Conservation (phyloP, 2,113 vertebrate species). For the Anas platyrhynchos region DNA sequence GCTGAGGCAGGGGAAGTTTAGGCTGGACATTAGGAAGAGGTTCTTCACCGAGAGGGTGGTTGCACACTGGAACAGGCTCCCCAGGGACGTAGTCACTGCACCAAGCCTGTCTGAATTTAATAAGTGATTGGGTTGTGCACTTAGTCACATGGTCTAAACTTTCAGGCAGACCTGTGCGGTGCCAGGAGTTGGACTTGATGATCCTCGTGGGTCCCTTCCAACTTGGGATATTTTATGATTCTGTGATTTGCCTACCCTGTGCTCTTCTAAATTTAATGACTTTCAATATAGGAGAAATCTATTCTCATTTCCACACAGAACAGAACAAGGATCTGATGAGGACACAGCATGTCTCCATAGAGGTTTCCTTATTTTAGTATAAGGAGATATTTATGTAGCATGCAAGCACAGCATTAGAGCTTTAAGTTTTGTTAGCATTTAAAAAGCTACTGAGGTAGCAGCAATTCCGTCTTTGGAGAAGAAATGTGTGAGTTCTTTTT, state of each 20-base stretch:
- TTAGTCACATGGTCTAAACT: too few relatives aligned
- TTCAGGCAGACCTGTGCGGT: too few relatives aligned
- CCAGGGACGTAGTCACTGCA: too few relatives aligned
- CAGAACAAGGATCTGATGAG: not conserved
- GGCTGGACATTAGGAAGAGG: too few relatives aligned
- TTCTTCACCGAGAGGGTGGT: too few relatives aligned
- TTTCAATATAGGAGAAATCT: not conserved
- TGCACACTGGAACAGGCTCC: too few relatives aligned
- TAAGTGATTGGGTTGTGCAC: too few relatives aligned
- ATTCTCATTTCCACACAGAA: not conserved
- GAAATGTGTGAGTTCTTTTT: not conserved
- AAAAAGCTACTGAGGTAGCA: not conserved
- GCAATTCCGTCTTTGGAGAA: not conserved
- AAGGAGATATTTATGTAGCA: not conserved
- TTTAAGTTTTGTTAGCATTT: not conserved
- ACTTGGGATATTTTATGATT: too few relatives aligned
- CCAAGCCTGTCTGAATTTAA: too few relatives aligned
- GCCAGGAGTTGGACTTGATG: too few relatives aligned
- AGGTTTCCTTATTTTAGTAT: not conserved
- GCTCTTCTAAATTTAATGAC: not conserved
- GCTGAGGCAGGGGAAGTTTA: too few relatives aligned
- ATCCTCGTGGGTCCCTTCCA: too few relatives aligned
- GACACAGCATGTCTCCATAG: not conserved
- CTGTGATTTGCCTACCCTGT: not conserved
- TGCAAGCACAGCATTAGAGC: not conserved